Conservation (phyloP, 2,888 invertebrate species). For the Tyria jacobaeae region DNA sequence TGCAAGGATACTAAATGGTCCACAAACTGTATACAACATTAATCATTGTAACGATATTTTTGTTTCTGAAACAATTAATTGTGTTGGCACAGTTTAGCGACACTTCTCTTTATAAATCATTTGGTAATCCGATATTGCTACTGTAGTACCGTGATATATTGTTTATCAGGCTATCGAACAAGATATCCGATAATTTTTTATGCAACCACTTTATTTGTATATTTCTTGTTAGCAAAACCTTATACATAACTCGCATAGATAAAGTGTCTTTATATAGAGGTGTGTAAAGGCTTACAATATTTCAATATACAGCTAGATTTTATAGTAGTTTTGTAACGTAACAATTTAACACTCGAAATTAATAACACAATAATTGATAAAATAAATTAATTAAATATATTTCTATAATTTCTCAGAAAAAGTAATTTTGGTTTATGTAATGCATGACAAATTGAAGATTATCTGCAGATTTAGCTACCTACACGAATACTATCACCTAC, state of each 20-base stretch:
- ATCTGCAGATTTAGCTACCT: not conserved
- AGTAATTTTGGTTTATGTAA: not conserved
- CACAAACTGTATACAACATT: slow-evolving; percentile 55
- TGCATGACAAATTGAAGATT: not conserved
- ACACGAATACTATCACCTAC: no score
- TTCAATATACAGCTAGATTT: no score
- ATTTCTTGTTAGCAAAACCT: not conserved
- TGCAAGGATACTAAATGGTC: slow-evolving; percentile 29
- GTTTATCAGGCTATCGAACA: slow-evolving; percentile 2
- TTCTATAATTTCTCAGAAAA: no score
- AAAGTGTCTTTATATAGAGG: no score
- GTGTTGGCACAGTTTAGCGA: slow-evolving; percentile 54
- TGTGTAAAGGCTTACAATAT: no score
- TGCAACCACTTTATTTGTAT: not conserved
- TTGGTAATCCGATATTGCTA: slow-evolving; percentile 66
- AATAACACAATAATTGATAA: not conserved
- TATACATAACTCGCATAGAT: no score
- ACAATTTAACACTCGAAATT: no score
- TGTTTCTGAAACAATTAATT: slow-evolving; percentile 70
- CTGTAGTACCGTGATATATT: slow-evolving; percentile 51
- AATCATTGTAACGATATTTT: slow-evolving; percentile 63
- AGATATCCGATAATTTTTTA: not conserved
- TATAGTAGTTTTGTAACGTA: no score
- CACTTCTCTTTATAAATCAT: slow-evolving; percentile 71
- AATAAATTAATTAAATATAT: no score